Evolutionary conservation across 2,888 invertebrate genomes (phyloP).

Genomic region (Venusia cambrica): DNA sequence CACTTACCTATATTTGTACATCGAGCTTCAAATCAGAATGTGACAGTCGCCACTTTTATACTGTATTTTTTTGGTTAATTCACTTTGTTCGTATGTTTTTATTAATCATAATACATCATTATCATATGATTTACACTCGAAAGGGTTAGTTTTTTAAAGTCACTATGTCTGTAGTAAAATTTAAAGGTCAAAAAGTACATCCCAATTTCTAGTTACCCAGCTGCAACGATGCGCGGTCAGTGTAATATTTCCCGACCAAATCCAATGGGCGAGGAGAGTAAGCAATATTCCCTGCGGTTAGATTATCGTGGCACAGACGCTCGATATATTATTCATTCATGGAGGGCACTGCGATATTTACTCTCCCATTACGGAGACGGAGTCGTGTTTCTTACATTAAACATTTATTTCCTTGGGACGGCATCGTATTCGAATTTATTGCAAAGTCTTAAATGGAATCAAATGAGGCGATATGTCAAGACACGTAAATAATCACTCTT

Average conservation of each 20-base stretch:
- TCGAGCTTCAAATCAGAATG: too few species aligned
- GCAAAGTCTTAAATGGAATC: constrained; percentile 13
- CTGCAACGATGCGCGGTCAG: constrained; percentile 19
- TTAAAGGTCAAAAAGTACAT: constrained; percentile 11
- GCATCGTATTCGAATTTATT: constrained; percentile 5
- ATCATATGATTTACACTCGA: too few species aligned
- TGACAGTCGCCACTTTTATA: too few species aligned
- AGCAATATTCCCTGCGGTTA: constrained; percentile 22
- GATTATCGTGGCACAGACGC: constrained; percentile 18
- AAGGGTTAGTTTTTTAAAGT: too few species aligned
- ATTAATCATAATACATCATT: too few species aligned
- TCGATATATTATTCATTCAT: constrained; percentile 67
- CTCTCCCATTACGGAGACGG: constrained; percentile 62
- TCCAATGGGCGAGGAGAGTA: constrained; percentile 13
- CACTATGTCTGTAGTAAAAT: constrained; percentile 5
- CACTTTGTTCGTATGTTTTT: too few species aligned
- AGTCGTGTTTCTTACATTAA: constrained; percentile 66
- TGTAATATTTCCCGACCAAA: constrained; percentile 15
- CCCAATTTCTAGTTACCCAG: constrained; percentile 15
- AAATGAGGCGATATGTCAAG: constrained; percentile 9
- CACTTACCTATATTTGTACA: too few species aligned
- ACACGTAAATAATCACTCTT: constrained; percentile 2
- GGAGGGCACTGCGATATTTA: constrained; percentile 69
- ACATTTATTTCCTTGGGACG: constrained; percentile 45
- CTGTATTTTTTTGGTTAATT: too few species aligned